Base-by-base conservation (phyloP, 2,888 invertebrate genomes). In the Uloborus plumipes region DNA sequence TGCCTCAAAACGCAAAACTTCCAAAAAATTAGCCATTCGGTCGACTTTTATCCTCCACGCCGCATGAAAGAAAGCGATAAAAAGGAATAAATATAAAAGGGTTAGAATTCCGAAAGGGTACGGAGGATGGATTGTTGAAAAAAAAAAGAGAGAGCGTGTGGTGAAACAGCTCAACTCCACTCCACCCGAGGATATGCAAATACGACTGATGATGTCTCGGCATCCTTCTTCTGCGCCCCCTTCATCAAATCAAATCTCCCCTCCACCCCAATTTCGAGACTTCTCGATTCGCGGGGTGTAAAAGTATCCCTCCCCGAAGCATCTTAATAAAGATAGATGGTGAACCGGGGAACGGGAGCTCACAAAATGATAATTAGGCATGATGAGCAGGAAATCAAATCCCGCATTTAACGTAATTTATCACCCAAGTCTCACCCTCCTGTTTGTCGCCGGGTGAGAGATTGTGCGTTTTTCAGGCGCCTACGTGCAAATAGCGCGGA, bases 371-470 rank as follows among this genome's bases (percentile, higher is more conserved):
- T 81, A 81, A 81, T 81, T 81, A 81, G 81, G 81, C 75, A 75
- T 70, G 81, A 81, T 81, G 81, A 81, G 75, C 81, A 70, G 69
- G 81, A 70, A 81, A 81, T 81, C 81, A 81, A 81, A 81, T 75
- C 81, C 81, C 65, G 65, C 81, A 81, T 81, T 81, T 81, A 81
- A 75, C 81, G 81, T 81, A 75, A 75, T 81, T 81, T 81, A 81
- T 81, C 81, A 81, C 20, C 22, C 20, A 20, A 55, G n/a, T n/a
- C n/a, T n/a, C 55, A 20, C 66, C 55, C 66, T 39, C 39, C 39
- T 39, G 39, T 39, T 39, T 39, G 39, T 39, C 39, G 39, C 39
- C 39, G 39, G 39, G 39, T 39, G 39, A 39, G 39, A 39, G 39
- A 39, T 39, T 39, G 39, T 39, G 39, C 39, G 39, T 39, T 39